A percentile compares a stretch with the other conserved stretches of the same genome.
phyloP scores from a whole-genome alignment of 2,113 vertebrate species.

The Tetrax tetrax region DNA sequence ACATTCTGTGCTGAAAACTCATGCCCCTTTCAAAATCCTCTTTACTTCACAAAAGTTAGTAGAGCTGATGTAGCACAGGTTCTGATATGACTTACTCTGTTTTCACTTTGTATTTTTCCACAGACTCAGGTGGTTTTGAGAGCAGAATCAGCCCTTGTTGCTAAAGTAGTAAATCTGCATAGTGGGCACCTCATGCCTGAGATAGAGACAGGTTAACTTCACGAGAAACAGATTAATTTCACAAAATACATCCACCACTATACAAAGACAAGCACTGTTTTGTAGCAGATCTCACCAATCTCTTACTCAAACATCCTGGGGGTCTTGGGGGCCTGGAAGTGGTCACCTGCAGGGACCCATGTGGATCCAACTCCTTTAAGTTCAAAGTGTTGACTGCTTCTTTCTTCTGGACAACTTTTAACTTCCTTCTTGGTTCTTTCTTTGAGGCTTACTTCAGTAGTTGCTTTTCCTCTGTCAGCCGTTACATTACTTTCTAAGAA shows the following conservation, averaged over 20 bases:
- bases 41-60: neutral
- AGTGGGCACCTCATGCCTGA: neutral
- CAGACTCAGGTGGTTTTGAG: neutral
- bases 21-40: neutral
- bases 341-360: neutral
- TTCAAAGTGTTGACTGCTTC: neutral
- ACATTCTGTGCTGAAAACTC: neutral
- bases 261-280: neutral
- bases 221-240: neutral
- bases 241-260: neutral
- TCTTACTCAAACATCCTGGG: neutral
- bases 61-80: neutral
- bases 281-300: neutral
- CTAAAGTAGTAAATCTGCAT: neutral
- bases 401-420: neutral
- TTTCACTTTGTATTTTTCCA: neutral
- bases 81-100: neutral
- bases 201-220: neutral
- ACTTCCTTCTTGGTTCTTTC: neutral
- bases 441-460: neutral
- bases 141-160: neutral
- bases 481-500: neutral
- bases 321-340: neutral
- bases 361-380: neutral
- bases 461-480: neutral